Evolutionary conservation across 1,140 invertebrate genomes (phyloP), one percentile per base, ranked within the genome.

Genomic region (Trichonephila clavipes): DNA sequence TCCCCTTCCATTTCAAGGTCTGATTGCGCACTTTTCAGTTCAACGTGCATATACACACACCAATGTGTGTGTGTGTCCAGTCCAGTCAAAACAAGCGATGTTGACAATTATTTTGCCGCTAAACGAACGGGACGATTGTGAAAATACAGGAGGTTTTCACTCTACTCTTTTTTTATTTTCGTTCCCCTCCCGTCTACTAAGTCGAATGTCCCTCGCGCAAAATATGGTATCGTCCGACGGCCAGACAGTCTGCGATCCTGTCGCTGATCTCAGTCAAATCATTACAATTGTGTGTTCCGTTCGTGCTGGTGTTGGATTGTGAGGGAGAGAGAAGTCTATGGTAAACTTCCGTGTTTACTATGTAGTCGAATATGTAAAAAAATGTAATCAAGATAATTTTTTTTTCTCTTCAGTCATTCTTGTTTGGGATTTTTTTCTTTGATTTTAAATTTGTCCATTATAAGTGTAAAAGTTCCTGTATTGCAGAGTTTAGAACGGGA

Each of bases 191-290:
- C 88, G 88, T 81, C 69, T 90, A 61, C 21, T 44, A n/a, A 90
- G 44, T 24, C 66, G n/a, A 19, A 40, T 58, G 44, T 62, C 72
- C 88, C 88, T 90, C 19, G 21, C n/a, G n/a, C 10, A 34, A 59
- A 81, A 82, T 28, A 62, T 90, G 88, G 88, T 59, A 90, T 90
- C 88, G 66, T 81, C 88, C 88, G 72, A 51, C 66, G 88, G 88
- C 88, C 72, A 90, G 88, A 90, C 88, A 64, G 88, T 90, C 88
- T 90, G 88, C 88, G 62, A 64, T 64, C 62, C 87, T 64, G 87
- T 51, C 87, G 64, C 87, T 88, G 87, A 62, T 44, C 66, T 77
- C 69, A 51, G n/a, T 34, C 72, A 77, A 72, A 81, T 90, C 85
- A 62, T 62, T 90, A 59, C 88, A 81, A 81, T 82, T 81, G 40